Percentiles rank a stretch among this genome's conserved stretches.
Evolutionary conservation across 2,113 vertebrate species (phyloP).

Genomic region (Cervus canadensis): DNA sequence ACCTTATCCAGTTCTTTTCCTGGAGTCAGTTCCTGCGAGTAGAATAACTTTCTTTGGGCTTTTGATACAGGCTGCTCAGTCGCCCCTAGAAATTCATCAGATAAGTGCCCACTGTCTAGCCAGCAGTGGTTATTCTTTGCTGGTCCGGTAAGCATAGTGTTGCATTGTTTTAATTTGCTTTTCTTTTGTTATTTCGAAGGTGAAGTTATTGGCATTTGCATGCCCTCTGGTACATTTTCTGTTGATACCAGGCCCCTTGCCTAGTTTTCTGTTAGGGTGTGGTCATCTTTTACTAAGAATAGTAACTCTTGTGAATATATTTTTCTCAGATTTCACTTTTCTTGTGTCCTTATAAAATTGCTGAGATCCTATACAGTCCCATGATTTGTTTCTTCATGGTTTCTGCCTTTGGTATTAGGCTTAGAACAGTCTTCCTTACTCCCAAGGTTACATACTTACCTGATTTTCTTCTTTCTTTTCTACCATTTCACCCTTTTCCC

Average conservation of each 20-base stretch:
- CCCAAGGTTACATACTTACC: neutral
- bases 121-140: neutral
- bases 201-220: neutral
- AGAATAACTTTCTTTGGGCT: neutral
- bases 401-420: constrained; percentile 28
- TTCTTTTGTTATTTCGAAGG: neutral
- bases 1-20: neutral
- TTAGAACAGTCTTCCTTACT: neutral
- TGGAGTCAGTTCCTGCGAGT: neutral
- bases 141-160: neutral
- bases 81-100: neutral
- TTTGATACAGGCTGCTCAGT: neutral
- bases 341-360: neutral
- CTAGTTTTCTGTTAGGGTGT: neutral
- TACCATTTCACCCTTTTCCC: neutral
- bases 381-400: neutral
- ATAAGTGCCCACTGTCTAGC: neutral
- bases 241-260: neutral
- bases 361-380: neutral
- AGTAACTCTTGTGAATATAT: neutral
- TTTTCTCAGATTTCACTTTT: neutral
- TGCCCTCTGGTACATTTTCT: constrained; percentile 15
- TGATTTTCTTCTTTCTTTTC: constrained; percentile 14
- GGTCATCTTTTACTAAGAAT: constrained; percentile 9
- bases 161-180: neutral